A percentile compares a stretch with the other conserved stretches of the same genome.
phyloP scores from a whole-genome alignment of 2,113 vertebrate genomes.

The Ictalurus punctatus region DNA sequence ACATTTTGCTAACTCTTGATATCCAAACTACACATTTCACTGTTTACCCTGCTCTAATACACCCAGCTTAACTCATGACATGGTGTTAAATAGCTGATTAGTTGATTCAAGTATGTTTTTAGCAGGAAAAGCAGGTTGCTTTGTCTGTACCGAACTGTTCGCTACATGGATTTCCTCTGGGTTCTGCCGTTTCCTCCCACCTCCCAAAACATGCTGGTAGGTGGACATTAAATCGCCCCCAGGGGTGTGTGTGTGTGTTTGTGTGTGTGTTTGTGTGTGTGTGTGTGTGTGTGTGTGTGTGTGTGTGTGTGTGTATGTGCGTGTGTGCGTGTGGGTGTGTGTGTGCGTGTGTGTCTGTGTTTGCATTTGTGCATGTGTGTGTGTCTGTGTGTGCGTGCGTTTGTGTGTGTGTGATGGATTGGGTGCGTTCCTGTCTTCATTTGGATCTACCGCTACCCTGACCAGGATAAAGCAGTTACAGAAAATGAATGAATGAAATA shows the following conservation, averaged over 20 bases:
- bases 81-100: neutral
- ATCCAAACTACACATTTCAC: neutral
- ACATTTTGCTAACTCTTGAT: neutral
- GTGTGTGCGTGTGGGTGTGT: too few species aligned
- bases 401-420: too few species aligned
- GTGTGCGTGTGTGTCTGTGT: too few species aligned
- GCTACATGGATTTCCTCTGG: neutral
- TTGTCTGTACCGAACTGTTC: neutral
- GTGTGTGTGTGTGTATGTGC: too few species aligned
- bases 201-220: neutral
- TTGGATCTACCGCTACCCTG: too few species aligned
- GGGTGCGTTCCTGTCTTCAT: too few species aligned
- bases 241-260: neutral
- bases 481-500: neutral
- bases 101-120: neutral
- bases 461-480: neutral
- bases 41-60: neutral
- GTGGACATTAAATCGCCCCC: too few species aligned
- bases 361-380: too few species aligned
- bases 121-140: neutral
- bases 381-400: too few species aligned
- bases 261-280: too few species aligned
- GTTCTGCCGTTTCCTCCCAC: neutral
- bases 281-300: too few species aligned
- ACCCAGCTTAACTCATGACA: neutral